phyloP scores from a whole-genome alignment of 2,888 invertebrate genomes.

The Clunio marinus region DNA sequence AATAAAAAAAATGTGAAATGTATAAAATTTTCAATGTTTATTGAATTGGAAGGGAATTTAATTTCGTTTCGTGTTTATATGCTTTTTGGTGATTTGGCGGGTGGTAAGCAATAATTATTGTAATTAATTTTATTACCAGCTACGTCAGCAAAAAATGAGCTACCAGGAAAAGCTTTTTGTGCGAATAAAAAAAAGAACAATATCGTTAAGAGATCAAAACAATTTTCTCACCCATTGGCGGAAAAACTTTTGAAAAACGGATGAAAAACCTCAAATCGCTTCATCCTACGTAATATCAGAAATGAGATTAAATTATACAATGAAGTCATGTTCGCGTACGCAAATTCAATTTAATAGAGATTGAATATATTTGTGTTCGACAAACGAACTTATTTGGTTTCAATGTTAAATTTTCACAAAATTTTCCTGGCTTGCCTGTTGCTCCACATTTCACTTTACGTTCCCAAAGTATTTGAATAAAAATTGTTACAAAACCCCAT shows the following conservation, averaged over 20 bases:
- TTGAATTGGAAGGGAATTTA: slow-evolving; percentile 25
- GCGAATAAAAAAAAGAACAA: too few species aligned
- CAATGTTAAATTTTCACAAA: neutral
- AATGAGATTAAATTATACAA: slow-evolving; percentile 23
- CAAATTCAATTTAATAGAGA: slow-evolving; percentile 33
- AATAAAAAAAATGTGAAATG: neutral
- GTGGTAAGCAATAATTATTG: slow-evolving; percentile 7
- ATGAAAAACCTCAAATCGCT: neutral
- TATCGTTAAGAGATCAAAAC: too few species aligned
- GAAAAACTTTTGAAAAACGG: too few species aligned
- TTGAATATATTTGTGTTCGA: slow-evolving; percentile 20
- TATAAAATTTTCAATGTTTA: neutral
- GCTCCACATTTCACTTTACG: neutral
- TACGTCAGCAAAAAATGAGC: neutral
- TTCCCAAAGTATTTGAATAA: too few species aligned
- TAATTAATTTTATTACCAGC: neutral
- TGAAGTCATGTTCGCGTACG: slow-evolving; percentile 27
- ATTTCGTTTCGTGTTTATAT: neutral
- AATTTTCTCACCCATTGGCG: neutral
- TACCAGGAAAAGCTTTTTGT: neutral
- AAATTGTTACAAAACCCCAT: neutral
- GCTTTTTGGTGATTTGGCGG: neutral
- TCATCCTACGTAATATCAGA: neutral
- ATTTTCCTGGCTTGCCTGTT: slow-evolving; percentile 18
- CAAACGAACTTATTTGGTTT: neutral